These are phyloP conservation scores for Polydesmus complanatus DNA, from an alignment of 2,888 invertebrate genomes.

Conservation along the genomic window DNA sequence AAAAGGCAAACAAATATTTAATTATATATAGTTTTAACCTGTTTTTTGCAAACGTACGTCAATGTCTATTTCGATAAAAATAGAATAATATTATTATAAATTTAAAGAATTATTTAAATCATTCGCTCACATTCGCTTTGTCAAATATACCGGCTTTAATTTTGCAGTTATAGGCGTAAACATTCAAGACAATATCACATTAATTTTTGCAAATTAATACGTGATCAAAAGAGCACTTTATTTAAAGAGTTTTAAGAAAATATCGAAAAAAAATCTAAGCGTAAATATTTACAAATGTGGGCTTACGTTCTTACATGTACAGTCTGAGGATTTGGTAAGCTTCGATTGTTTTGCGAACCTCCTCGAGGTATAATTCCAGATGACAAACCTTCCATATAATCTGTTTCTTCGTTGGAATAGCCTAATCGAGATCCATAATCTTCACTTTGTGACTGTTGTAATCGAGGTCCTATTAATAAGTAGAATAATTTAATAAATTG, in stretches of 20 bases:
- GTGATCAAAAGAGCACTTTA: neutral
- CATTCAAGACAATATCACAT: no score
- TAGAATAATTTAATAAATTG: no score
- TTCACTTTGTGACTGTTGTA: neutral
- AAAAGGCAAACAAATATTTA: neutral
- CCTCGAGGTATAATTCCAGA: neutral
- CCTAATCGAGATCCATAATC: neutral
- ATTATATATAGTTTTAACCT: neutral
- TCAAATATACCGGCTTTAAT: no score
- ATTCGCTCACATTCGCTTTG: no score
- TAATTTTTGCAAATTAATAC: no score
- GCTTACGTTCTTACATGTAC: conserved; percentile 32
- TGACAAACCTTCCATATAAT: neutral
- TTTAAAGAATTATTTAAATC: neutral
- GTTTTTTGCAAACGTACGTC: neutral
- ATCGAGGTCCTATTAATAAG: neutral
- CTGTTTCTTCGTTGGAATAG: neutral
- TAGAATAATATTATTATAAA: neutral
- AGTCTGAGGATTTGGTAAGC: conserved; percentile 21
- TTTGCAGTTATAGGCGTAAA: no score
- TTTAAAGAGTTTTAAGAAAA: neutral
- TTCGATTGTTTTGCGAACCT: no score
- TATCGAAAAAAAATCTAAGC: neutral
- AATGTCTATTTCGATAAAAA: neutral
- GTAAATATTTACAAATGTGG: conserved; percentile 18